Percentiles rank a stretch among this genome's conserved stretches.
Conservation (phyloP, 1,140 invertebrate species). For the Drosophila takahashii region DNA sequence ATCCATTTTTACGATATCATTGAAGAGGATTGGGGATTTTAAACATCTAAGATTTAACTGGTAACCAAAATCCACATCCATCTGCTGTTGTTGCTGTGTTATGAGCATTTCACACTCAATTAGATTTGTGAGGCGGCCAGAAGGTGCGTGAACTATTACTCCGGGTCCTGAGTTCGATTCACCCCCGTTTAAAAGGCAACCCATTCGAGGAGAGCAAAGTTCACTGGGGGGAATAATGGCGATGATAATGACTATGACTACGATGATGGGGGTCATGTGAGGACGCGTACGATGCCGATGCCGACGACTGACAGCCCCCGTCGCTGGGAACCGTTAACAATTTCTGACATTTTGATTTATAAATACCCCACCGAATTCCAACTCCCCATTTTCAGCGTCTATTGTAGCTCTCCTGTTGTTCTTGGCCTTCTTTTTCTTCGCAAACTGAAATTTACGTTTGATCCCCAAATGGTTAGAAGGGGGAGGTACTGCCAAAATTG, state of each 20-base stretch:
- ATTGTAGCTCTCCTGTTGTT: background rate
- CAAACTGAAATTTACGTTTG: slow-evolving; percentile 58
- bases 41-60: background rate
- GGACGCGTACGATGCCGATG: slow-evolving; percentile 39
- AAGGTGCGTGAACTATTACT: slow-evolving; percentile 11
- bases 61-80: slow-evolving; percentile 7
- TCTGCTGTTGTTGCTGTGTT: background rate
- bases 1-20: background rate
- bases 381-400: background rate
- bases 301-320: slow-evolving; percentile 5
- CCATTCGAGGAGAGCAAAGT: slow-evolving; percentile 16
- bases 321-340: slow-evolving; percentile 36
- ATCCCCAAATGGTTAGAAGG: slow-evolving; percentile 8
- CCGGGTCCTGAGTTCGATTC: background rate
- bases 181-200: background rate
- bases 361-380: slow-evolving; percentile 35
- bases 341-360: slow-evolving; percentile 77
- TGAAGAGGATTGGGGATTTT: background rate
- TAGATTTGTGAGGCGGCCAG: slow-evolving; percentile 47
- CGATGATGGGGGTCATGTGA: slow-evolving; percentile 40
- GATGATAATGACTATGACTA: slow-evolving; percentile 12
- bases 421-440: background rate
- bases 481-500: slow-evolving; percentile 34
- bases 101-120: slow-evolving; percentile 56
- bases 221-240: slow-evolving; percentile 28